These are phyloP conservation scores for Galerucella pusilla DNA, from an alignment of 2,888 invertebrate genomes.

Conservation along the genomic window DNA sequence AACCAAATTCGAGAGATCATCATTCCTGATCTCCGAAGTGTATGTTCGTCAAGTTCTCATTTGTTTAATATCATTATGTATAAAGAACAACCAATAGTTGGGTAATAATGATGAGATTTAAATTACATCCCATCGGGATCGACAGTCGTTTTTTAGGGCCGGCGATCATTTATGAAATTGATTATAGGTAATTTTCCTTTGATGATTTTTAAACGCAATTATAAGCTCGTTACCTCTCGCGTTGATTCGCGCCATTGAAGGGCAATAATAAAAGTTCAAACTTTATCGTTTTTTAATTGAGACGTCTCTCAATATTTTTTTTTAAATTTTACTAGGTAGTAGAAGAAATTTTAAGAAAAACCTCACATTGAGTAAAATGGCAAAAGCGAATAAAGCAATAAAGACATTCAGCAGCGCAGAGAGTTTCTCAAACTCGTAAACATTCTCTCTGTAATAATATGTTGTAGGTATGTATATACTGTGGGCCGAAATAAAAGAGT, in stretches of 20 bases:
- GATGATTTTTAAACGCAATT: constrained; percentile 56
- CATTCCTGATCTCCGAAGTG: constrained; percentile 25
- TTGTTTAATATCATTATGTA: constrained; percentile 37
- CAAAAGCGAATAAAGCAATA: not conserved
- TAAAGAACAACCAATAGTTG: constrained; percentile 42
- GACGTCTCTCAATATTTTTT: constrained; percentile 41
- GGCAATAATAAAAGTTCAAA: constrained; percentile 42
- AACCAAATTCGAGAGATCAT: constrained; percentile 11
- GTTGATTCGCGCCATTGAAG: constrained; percentile 44
- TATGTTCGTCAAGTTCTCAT: constrained; percentile 27
- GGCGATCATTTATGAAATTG: constrained; percentile 52
- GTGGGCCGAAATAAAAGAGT: no score
- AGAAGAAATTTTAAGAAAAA: not conserved
- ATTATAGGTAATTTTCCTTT: constrained; percentile 56
- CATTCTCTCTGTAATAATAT: not conserved
- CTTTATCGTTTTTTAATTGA: constrained; percentile 48
- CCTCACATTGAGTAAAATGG: not conserved
- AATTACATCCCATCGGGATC: constrained; percentile 51
- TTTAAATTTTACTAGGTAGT: no score
- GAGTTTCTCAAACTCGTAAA: constrained; percentile 16
- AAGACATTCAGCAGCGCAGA: not conserved
- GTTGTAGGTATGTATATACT: no score
- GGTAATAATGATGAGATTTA: constrained; percentile 55
- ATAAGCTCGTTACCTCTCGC: constrained; percentile 51
- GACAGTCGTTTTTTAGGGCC: constrained; percentile 44